phyloP scores from a whole-genome alignment of 2,888 invertebrate genomes.

The Cotesia congregata region DNA sequence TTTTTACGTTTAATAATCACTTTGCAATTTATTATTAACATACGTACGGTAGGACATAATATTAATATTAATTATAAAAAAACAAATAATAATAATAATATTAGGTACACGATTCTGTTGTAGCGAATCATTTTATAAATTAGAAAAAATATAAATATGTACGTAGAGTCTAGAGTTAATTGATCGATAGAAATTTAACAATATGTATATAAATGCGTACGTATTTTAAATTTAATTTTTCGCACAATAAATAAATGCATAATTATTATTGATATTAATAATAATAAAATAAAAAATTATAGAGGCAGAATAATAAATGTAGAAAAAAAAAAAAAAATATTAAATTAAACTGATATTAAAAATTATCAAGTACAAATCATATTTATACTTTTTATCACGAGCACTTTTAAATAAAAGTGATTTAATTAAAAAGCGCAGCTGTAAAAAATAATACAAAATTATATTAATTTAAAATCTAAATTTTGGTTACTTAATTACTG shows the following conservation, averaged over 20 bases:
- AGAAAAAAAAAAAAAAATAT: background rate
- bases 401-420: background rate
- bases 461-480: background rate
- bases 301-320: background rate
- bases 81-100: background rate
- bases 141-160: background rate
- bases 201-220: background rate
- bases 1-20: conserved; percentile 6
- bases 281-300: background rate
- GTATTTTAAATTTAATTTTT: background rate
- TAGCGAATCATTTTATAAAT: background rate
- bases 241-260: background rate
- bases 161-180: background rate
- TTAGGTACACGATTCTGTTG: too few relatives aligned
- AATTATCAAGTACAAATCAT: background rate
- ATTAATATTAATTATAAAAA: too few relatives aligned
- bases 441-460: background rate
- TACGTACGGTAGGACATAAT: background rate
- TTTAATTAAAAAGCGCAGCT: background rate
- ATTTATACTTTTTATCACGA: background rate
- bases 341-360: background rate
- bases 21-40: conserved; percentile 26
- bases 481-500: background rate
- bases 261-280: background rate
- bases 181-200: background rate